Base-by-base conservation (phyloP, 2,888 invertebrate genomes). In the Melanostoma scalare region DNA sequence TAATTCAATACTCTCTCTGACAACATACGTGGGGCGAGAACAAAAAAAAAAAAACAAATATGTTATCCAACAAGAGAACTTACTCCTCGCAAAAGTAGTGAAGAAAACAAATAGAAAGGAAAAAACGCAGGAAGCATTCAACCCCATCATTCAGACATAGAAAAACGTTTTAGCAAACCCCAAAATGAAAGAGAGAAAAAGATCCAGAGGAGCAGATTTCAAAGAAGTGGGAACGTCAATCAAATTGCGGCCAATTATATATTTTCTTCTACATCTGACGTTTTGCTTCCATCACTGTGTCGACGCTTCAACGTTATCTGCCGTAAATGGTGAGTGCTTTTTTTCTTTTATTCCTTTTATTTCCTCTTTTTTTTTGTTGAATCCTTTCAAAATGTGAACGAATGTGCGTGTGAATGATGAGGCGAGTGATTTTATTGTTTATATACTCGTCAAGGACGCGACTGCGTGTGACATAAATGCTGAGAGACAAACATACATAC, bases 211-310 rank as follows among this genome's bases (percentile, higher is more conserved):
- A 60, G 58, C 53, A 36, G 42, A 65, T 52, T 52, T 60, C 52
- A 75, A 65, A 67, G 71, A 75, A 65, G 75, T 75, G 58, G 65
- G 56, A 69, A 75, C 75, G 38, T 81, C 75, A 65, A 71, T 81
- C 75, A 81, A 81, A 75, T 81, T 81, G 75, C 75, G 65, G 56
- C 71, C 75, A 81, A 60, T 81, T 81, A 75, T 75, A 60, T 75
- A 65, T 50, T 75, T 81, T 52, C 80, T 81, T 40, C 65, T 81
- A 46, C 80, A 75, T 60, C 65, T 75, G 60, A 75, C 80, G 65
- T 67, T 81, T 6, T 81, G 65, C 71, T 71, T 75, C 55, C 75
- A 81, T 53, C 75, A 75, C 58, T 71, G 48, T 67, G 80, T 71
- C 4, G 80, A 81, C 42, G 80, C 80, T 67, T 75, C 80, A 60